phyloP scores from a whole-genome alignment of 2,113 vertebrate species.

The Microtus richardsoni region DNA sequence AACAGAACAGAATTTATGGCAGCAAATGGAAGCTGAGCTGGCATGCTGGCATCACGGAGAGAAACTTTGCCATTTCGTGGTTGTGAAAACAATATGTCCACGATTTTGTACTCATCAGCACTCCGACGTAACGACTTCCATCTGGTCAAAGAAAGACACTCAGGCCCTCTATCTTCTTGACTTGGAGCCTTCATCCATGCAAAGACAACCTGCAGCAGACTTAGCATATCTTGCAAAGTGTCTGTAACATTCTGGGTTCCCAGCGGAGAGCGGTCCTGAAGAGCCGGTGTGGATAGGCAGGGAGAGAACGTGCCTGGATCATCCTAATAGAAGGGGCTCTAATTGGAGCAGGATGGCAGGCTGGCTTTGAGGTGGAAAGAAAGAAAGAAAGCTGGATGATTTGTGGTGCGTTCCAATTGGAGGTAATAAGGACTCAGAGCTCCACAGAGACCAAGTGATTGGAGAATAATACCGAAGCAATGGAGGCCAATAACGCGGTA shows the following conservation, averaged over 20 bases:
- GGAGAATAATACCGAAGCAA: slow-evolving; percentile 49
- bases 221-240: slow-evolving; percentile 8
- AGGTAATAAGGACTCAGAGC: slow-evolving; percentile 66
- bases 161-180: slow-evolving; percentile 72
- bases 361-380: slow-evolving; percentile 62
- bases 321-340: slow-evolving; percentile 69
- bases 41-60: slow-evolving; percentile 68
- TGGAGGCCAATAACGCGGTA: slow-evolving; percentile 51
- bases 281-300: background rate
- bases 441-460: slow-evolving; percentile 59
- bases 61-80: slow-evolving; percentile 79
- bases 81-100: slow-evolving; percentile 79
- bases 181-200: slow-evolving; percentile 67
- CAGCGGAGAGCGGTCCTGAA: slow-evolving; percentile 57
- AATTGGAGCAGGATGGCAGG: slow-evolving; percentile 75
- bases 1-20: slow-evolving; percentile 77
- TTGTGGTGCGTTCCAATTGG: slow-evolving; percentile 2
- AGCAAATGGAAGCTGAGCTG: slow-evolving; percentile 76
- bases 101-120: slow-evolving; percentile 84
- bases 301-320: slow-evolving; percentile 58
- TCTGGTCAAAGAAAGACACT: slow-evolving; percentile 77
- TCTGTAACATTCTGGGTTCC: slow-evolving; percentile 26
- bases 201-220: slow-evolving; percentile 69
- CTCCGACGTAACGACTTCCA: slow-evolving; percentile 83
- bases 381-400: slow-evolving; percentile 57